Evolutionary conservation across 2,888 invertebrate genomes (phyloP), one percentile per base, ranked within the genome.

Genomic region (Pogonocherus hispidulus): DNA sequence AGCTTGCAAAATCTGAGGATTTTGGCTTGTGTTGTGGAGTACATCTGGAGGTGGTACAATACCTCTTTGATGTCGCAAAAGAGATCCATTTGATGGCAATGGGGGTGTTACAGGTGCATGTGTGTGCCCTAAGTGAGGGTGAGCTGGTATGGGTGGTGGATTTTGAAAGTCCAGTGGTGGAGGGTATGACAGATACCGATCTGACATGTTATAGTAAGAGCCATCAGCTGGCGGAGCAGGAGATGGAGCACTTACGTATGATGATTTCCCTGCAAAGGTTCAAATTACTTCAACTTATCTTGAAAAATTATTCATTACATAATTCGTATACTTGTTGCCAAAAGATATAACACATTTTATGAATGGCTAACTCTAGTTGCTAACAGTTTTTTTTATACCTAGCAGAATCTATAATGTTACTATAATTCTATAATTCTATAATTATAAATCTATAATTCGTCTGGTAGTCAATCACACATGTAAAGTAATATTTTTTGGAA

Each of bases 181-280:
- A 32, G 94, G 94, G 85, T 94, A 94, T 1, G 94, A 93, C 64
- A 94, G 87, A 84, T 94, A 94, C 79, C 93, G 87, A 71, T 93
- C 93, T 1, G 93, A 92, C 91, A 93, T 93, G 84, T 93, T 93
- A 87, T 92, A 93, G 83, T 93, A 94, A 37, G 93, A 91, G 55
- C 93, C 93, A 81, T 93, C 93, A 27, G 92, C 87, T 0, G 93
- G 93, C 1, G 92, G 92, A 84, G 93, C 92, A 41, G 93, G 92
- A 67, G 93, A 92, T 69, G 90, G 90, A 37, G 91, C 90, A 2
- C 90, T 90, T 22, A 88, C 89, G 82, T 90, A 90, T 74, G 88
- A 89, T 46, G 88, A 87, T 85, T 90, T 90, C 63, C 88, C 90
- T 90, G 85, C 11, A 83, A 82, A 60, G 60, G n/a, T n/a, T n/a